These are phyloP conservation scores for Sebastes steindachneri DNA, from an alignment of 2,797 vertebrate genomes.

Conservation along the genomic window DNA sequence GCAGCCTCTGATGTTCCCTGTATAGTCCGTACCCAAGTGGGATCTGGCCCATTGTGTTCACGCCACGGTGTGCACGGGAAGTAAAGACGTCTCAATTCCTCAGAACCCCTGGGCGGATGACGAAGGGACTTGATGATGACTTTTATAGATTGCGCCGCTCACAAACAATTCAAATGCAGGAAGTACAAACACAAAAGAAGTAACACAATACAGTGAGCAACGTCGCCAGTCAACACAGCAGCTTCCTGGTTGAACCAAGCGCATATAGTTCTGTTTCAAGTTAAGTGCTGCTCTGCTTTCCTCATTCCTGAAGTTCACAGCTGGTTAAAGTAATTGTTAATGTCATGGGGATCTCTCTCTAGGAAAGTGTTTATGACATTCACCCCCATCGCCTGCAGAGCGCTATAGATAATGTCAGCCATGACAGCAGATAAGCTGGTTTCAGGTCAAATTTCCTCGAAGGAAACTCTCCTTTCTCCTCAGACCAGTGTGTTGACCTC, in stretches of 20 bases:
- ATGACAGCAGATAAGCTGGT: conserved; percentile 24
- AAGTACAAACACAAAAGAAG: conserved; percentile 30
- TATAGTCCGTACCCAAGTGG: background rate
- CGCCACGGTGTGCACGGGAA: conserved; percentile 15
- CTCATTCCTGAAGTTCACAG: conserved; percentile 43
- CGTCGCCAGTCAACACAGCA: conserved; percentile 7
- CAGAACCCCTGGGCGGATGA: conserved; percentile 24
- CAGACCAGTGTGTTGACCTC: conserved; percentile 13
- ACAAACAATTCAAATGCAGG: conserved; percentile 32
- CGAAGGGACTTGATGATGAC: conserved; percentile 8
- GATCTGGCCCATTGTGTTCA: conserved; percentile 45
- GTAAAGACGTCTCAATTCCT: conserved; percentile 35
- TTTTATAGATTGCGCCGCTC: conserved; percentile 14
- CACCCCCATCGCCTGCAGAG: conserved; percentile 6
- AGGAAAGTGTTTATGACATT: conserved; percentile 42
- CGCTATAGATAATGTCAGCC: conserved; percentile 33
- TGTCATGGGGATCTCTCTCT: conserved; percentile 23
- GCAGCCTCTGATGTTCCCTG: background rate
- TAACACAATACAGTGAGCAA: background rate
- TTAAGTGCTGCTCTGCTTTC: conserved; percentile 19
- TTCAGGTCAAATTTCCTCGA: conserved; percentile 6
- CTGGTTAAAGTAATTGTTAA: conserved; percentile 44
- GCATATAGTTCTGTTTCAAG: conserved; percentile 5
- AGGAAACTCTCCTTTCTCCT: conserved; percentile 1
- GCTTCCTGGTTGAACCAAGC: conserved; percentile 26